A percentile compares a stretch with the other conserved stretches of the same genome.
Evolutionary conservation across 1,140 invertebrate species (phyloP).

Genomic region (Procambarus clarkii): DNA sequence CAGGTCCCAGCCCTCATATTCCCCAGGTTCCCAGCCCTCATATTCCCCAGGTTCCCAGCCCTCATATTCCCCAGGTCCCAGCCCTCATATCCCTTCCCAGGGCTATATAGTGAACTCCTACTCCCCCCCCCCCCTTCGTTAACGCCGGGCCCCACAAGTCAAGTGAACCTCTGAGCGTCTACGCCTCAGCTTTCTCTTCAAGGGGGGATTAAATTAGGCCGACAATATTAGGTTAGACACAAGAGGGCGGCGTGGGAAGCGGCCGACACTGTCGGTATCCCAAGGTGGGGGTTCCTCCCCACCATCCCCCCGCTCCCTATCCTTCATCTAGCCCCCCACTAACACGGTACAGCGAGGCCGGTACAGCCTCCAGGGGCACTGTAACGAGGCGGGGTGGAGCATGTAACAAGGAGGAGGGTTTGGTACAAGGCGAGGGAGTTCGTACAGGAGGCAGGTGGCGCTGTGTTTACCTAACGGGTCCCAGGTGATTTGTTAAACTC

Average conservation of each 20-base stretch:
- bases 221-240: conserved; percentile 64
- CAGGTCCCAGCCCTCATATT: not conserved
- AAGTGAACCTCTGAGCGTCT: conserved; percentile 42
- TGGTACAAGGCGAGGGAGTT: not conserved
- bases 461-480: conserved; percentile 46
- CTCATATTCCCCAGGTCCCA: not conserved
- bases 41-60: not conserved
- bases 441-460: conserved; percentile 17
- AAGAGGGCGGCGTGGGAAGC: conserved; percentile 26
- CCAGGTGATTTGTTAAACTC: conserved; percentile 71
- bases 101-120: too few relatives aligned
- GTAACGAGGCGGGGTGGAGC: not conserved
- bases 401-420: not conserved
- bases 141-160: conserved; percentile 24
- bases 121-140: conserved; percentile 41
- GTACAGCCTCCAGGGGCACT: not conserved
- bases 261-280: not conserved
- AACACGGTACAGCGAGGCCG: not conserved
- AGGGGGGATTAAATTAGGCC: conserved; percentile 58
- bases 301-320: not conserved
- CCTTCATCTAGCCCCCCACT: not conserved
- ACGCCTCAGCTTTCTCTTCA: conserved; percentile 39
- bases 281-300: not conserved
- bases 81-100: not conserved
- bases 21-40: not conserved